Base-by-base conservation (phyloP, 1,140 invertebrate species). In the Rhizoglyphus robini region DNA sequence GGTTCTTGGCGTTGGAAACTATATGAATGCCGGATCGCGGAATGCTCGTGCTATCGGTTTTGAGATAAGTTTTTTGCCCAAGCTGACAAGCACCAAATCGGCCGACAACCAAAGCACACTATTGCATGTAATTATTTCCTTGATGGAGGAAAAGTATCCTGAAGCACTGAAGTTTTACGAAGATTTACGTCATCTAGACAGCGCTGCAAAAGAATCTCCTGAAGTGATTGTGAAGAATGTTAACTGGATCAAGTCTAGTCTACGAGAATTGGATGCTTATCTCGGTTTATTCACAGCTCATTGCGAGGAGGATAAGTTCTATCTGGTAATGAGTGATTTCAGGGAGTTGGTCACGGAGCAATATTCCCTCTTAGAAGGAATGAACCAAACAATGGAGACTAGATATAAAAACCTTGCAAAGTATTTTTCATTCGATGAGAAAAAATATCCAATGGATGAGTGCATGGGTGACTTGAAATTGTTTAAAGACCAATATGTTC, bases 401-500 rank as follows among this genome's bases (percentile, higher is more conserved):
- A 72, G 91, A 0, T 98, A 88, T 77, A 81, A 81, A 27, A 85
- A 87, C 54, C 77, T 96, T 8, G 83, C 89, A 0, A 92, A 96
- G 73, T 97, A 88, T 75, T 97, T 86, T 76, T 82, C 86, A 2
- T 98, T 98, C 77, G 94, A 98, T 73, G 84, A 86, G 18, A 84
- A 84, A 68, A 97, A 97, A 75, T 98, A 96, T 73, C 85, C 86
- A 0, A 83, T 96, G 63, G 94, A 97, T 72, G 94, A 98, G 74
- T 96, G 97, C 79, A 96, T 98, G 75, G 82, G 81, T 0, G 95
- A 99, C 73, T 83, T 98, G 49, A 96, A 96, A 78, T 86, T 83
- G 0, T 99, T 99, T 74, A 96, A 94, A 75, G 90, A 94, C 74
- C 82, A 85, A 31, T 97, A 96, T 75, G 73, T 90, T 86, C 81